phyloP scores from a whole-genome alignment of 2,888 invertebrate species.

The Hyposoter dolosus region DNA sequence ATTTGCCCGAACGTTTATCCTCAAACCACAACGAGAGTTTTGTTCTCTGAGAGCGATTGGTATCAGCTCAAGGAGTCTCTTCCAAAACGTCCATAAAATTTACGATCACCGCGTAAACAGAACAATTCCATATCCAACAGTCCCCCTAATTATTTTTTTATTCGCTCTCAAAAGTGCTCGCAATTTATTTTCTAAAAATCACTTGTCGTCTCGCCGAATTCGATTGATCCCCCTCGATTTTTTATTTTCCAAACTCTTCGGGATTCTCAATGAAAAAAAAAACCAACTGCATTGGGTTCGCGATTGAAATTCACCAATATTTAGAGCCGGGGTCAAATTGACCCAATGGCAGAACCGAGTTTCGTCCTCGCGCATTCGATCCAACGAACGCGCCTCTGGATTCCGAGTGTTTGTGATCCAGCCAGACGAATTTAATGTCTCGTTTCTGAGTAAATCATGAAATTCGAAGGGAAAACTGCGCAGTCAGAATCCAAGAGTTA shows the following conservation, averaged over 20 bases:
- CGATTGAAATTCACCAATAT: background rate
- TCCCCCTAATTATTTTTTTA: background rate
- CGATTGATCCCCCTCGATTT: background rate
- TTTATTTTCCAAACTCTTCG: background rate
- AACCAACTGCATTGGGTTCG: background rate
- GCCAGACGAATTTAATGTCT: background rate
- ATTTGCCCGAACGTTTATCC: slow-evolving; percentile 60
- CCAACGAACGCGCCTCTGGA: background rate
- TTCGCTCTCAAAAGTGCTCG: background rate
- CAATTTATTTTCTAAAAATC: background rate
- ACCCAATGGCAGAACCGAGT: background rate
- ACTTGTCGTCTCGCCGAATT: background rate
- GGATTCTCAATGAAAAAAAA: background rate
- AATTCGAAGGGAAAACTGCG: background rate
- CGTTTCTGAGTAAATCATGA: background rate
- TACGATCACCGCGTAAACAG: slow-evolving; percentile 24
- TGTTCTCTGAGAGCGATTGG: slow-evolving; percentile 12
- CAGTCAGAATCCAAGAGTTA: background rate
- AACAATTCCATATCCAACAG: background rate
- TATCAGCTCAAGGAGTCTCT: slow-evolving; percentile 43
- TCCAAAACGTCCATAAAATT: slow-evolving; percentile 36
- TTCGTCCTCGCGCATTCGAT: background rate
- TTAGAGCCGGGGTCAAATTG: background rate
- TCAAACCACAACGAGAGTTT: slow-evolving; percentile 22
- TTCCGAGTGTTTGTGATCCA: background rate